Base-by-base conservation (phyloP, 2,888 invertebrate genomes). In the Iselma pallidipennis region DNA sequence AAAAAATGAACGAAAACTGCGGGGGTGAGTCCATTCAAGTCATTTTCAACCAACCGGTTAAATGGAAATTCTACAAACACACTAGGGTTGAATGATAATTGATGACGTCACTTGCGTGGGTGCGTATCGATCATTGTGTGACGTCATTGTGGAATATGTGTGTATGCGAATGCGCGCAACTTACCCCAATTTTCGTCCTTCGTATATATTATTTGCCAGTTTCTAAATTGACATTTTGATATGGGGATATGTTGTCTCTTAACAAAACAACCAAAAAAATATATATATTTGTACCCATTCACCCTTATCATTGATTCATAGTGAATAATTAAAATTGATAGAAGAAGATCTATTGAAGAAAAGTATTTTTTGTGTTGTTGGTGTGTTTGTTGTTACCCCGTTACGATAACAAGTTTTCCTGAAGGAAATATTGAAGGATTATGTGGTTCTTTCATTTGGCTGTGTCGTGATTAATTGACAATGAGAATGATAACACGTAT, bases 191-290 rank as follows among this genome's bases (percentile, higher is more conserved):
- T 37, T 37, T 37, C 37, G 6, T 49, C 57, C 16, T 57, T 26
- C 45, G 49, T 51, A 55, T 62, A 37, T 19, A 55, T 21, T 52
- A 14, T 29, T 37, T 51, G 45, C 52, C 59, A 59, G 62, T 59
- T 55, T 7, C 49, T 28, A 54, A 71, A 72, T 68, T 73, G 72
- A 72, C 72, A 66, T 71, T 70, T 69, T 63, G 61, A 66, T 69
- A 58, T 67, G 49, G 70, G 68, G 55, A 68, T 21, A 59, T 59
- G 29, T 37, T 51, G 52, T 63, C n/a, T n/a, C n/a, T n/a, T n/a
- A n/a, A n/a, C n/a, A n/a, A n/a, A n/a, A n/a, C n/a, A n/a, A n/a
- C n/a, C n/a, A n/a, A n/a, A n/a, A n/a, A n/a, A n/a, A n/a, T n/a
- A n/a, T n/a, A n/a, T n/a, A n/a, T n/a, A n/a, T n/a, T n/a, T n/a